Evolutionary conservation across 2,797 vertebrate genomes (phyloP), one percentile per base, ranked within the genome.

Genomic region (Epinephelus coioides): DNA sequence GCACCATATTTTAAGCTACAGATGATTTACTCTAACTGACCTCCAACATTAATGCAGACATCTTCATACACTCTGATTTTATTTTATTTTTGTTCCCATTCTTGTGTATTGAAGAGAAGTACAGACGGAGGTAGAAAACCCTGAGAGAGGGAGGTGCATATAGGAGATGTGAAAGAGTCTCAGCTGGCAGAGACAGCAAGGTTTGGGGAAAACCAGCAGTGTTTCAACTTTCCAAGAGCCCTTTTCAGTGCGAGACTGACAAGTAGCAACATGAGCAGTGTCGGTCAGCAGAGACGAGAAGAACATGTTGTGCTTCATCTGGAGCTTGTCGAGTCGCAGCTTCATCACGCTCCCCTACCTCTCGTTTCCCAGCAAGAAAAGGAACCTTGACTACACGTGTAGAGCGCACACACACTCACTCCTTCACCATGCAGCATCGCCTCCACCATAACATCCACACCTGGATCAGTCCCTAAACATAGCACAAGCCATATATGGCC

Each of bases 231-330:
- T 73, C 46, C 21, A 10, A 23, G 27, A 61, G 27, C 11, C 19
- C 2, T 49, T 46, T 75, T 75, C 59, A 67, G 56, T 9, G 10
- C 74, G 51, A 67, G 30, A 46, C 55, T 51, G 56, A 65, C 51
- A 27, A 9, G 44, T 44, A 50, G 15, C 55, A 78, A 67, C 60
- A 73, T 30, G 51, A 55, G 51, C 64, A 19, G 23, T 6, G 51
- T 53, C 14, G 57, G 56, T 69, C 79, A 78, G 44, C 34, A n/a
- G 47, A 74, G 55, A 68, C 30, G 5, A 74, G 40, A 40, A 7
- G 1, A 67, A 77, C 15, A 40, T 14, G 54, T 40, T 78, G 47
- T 55, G n/a, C 44, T 64, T 76, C 66, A 79, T 49, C 40, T 72
- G 47, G 1, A 73, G 66, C 53, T 77, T 71, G 72, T 69, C 57